Evolutionary conservation across 2,797 vertebrate genomes (phyloP).

Genomic region (Mus caroli): DNA sequence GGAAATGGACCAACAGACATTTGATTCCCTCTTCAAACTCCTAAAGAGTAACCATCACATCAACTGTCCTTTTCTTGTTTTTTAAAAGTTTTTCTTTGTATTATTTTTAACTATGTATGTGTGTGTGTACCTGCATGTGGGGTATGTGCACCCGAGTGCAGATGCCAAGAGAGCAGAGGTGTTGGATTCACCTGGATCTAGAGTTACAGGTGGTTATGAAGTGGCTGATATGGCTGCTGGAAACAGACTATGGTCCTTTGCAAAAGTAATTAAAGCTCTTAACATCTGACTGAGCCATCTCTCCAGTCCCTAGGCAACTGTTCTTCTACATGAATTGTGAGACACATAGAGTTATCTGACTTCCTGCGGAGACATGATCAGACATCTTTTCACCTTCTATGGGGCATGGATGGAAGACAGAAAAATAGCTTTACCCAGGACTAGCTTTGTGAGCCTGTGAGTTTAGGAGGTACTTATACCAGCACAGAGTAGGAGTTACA

Average conservation of each 20-base stretch:
- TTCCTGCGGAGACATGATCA: not conserved
- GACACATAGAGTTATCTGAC: not conserved
- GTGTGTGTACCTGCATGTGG: not conserved
- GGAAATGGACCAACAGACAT: not conserved
- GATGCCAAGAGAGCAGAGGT: too few relatives aligned
- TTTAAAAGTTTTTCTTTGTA: not conserved
- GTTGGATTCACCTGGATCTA: not conserved
- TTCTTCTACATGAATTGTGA: not conserved
- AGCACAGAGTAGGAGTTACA: too few relatives aligned
- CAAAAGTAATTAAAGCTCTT: not conserved
- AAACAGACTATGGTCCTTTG: not conserved
- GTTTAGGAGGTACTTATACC: too few relatives aligned
- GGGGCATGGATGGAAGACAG: not conserved
- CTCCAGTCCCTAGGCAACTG: not conserved
- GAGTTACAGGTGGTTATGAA: not conserved
- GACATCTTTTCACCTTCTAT: not conserved
- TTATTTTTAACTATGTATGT: not conserved
- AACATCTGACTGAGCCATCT: not conserved
- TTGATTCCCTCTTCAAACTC: slow-evolving; percentile 5
- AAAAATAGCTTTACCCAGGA: not conserved
- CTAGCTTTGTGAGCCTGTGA: not conserved
- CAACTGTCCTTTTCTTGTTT: not conserved
- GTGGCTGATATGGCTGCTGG: not conserved
- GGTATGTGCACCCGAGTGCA: not conserved
- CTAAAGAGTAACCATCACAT: not conserved